A percentile compares a stretch with the other conserved stretches of the same genome.
phyloP scores from a whole-genome alignment of 1,140 invertebrate species.

The Drosophila nikananu region DNA sequence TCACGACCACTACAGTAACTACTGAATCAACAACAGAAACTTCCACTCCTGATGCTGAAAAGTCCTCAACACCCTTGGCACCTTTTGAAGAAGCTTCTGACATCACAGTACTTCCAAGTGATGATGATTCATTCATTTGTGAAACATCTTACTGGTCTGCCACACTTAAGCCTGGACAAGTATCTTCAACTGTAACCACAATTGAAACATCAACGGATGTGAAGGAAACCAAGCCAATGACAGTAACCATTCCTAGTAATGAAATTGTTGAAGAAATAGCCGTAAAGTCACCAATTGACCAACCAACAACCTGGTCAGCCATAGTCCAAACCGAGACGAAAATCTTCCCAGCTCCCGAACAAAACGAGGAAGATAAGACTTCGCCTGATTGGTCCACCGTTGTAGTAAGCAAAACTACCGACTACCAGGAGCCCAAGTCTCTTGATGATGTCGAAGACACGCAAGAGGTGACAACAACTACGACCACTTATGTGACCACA shows the following conservation, averaged over 20 bases:
- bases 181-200: constrained; percentile 9
- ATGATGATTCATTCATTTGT: constrained; percentile 59
- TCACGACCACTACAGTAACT: too few relatives aligned
- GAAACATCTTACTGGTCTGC: constrained; percentile 83
- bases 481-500: constrained; percentile 74
- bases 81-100: constrained; percentile 12
- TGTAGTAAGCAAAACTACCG: constrained; percentile 73
- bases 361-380: constrained; percentile 8
- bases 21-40: too few relatives aligned
- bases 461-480: constrained; percentile 39
- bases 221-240: constrained; percentile 33
- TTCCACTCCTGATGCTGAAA: not conserved
- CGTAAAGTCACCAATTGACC: constrained; percentile 75
- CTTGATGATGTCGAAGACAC: constrained; percentile 30
- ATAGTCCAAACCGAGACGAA: constrained; percentile 76
- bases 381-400: constrained; percentile 70
- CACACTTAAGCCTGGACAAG: constrained; percentile 66
- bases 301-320: constrained; percentile 83
- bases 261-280: constrained; percentile 49
- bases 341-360: constrained; percentile 55
- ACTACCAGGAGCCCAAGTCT: constrained; percentile 72
- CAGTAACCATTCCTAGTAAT: constrained; percentile 48
- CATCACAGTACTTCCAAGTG: not conserved
- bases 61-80: constrained; percentile 5
- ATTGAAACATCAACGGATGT: constrained; percentile 10